These are phyloP conservation scores for Ameiurus melas DNA, from an alignment of 2,113 vertebrate genomes.

Conservation along the genomic window DNA sequence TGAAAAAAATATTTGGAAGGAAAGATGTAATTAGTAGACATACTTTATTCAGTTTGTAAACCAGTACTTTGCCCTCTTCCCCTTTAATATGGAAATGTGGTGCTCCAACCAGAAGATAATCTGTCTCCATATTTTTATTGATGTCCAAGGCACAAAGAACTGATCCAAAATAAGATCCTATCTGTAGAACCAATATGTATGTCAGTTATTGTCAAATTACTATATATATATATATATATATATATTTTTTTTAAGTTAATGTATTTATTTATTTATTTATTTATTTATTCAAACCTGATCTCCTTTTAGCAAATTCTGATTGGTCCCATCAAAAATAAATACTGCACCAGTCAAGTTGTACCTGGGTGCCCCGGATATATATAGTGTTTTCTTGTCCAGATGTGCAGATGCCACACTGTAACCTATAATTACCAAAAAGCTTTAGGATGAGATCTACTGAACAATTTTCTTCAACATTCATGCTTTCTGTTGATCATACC, in stretches of 20 bases:
- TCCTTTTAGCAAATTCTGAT: constrained; percentile 62
- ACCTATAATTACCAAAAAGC: constrained; percentile 60
- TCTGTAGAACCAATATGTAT: constrained; percentile 59
- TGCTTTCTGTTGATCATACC: constrained; percentile 46
- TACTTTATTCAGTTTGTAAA: constrained; percentile 64
- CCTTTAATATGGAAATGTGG: constrained; percentile 67
- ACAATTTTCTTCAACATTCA: background rate
- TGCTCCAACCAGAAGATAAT: constrained; percentile 73
- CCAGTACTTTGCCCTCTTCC: constrained; percentile 77
- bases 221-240: no score
- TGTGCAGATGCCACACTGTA: constrained; percentile 66
- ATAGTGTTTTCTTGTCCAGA: constrained; percentile 41
- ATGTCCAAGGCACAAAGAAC: constrained; percentile 74
- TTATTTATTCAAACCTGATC: constrained; percentile 69
- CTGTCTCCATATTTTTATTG: constrained; percentile 63
- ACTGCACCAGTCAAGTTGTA: constrained; percentile 70
- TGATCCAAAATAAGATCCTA: constrained; percentile 80
- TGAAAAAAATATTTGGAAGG: background rate
- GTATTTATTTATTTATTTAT: no score
- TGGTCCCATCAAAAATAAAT: constrained; percentile 62
- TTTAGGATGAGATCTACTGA: background rate
- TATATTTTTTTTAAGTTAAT: no score
- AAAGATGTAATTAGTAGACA: background rate
- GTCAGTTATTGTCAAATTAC: background rate
- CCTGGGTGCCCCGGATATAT: constrained; percentile 72